Evolutionary conservation across 2,113 vertebrate species (phyloP).

Genomic region (Rallus limicola): DNA sequence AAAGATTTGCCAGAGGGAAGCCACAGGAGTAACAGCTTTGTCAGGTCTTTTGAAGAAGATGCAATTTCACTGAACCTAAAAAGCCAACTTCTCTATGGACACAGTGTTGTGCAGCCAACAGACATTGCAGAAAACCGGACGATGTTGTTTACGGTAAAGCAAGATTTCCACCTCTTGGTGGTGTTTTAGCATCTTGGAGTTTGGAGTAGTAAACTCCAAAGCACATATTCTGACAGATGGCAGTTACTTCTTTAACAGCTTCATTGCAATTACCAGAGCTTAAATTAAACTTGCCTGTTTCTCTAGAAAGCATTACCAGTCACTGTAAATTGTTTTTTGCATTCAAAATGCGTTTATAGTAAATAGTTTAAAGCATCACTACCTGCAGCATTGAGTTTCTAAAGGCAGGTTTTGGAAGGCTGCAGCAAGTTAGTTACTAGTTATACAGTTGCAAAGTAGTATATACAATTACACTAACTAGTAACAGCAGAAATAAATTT

Average conservation of each 20-base stretch:
- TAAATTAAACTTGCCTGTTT: background rate
- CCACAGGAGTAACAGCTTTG: conserved; percentile 72
- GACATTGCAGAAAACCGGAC: conserved; percentile 95
- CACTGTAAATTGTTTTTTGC: background rate
- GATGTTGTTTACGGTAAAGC: conserved; percentile 95
- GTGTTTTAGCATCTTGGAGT: background rate
- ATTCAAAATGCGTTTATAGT: background rate
- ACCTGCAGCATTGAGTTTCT: background rate
- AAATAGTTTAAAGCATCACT: background rate
- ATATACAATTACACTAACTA: background rate
- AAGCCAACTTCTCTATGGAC: conserved; percentile 71
- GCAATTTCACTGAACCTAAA: conserved; percentile 85
- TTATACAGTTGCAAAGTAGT: background rate
- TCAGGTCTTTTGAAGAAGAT: conserved; percentile 88
- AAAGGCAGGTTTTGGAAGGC: background rate
- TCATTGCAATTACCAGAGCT: background rate
- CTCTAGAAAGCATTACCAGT: background rate
- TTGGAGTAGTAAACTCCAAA: background rate
- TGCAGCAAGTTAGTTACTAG: background rate
- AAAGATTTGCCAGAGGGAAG: conserved; percentile 76
- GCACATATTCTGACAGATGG: background rate
- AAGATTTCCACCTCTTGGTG: background rate
- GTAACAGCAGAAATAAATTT: background rate
- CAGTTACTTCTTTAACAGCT: background rate
- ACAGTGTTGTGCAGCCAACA: conserved; percentile 87